Evolutionary conservation across 2,113 vertebrate species (phyloP).

Genomic region (Tetrax tetrax): DNA sequence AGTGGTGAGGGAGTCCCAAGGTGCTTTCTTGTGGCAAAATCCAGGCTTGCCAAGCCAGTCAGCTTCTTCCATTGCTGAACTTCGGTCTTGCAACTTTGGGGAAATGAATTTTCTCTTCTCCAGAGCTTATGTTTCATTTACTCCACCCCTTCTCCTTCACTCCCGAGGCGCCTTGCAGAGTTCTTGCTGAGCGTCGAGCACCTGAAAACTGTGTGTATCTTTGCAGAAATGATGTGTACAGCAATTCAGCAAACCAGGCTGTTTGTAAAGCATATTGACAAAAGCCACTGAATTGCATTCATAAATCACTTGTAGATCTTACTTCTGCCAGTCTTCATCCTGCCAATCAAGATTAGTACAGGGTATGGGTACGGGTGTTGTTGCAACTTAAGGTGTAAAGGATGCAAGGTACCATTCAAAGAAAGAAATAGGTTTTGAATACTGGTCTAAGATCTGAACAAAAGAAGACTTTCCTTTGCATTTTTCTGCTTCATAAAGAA

Average conservation of each 20-base stretch:
- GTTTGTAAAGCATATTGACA: constrained; percentile 24
- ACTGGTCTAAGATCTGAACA: neutral
- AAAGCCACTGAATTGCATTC: neutral
- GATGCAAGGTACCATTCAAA: neutral
- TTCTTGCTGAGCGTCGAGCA: neutral
- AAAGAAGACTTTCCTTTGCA: neutral
- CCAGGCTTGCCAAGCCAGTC: neutral
- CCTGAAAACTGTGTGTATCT: neutral
- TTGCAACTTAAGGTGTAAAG: neutral
- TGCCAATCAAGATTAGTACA: neutral
- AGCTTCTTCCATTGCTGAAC: neutral
- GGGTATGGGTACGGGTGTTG: neutral
- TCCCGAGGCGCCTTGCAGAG: neutral
- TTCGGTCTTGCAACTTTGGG: neutral
- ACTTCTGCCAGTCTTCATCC: neutral
- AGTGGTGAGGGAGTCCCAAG: neutral
- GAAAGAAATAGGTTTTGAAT: neutral
- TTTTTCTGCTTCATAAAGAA: neutral
- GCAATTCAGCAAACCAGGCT: neutral
- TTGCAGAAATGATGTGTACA: neutral
- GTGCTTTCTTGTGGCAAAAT: neutral
- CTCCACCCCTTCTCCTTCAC: neutral
- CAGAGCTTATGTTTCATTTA: neutral
- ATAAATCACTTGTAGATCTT: neutral
- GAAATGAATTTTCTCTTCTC: neutral